Base-by-base conservation (phyloP, 2,888 invertebrate species). In the Melinaea menophilus region DNA sequence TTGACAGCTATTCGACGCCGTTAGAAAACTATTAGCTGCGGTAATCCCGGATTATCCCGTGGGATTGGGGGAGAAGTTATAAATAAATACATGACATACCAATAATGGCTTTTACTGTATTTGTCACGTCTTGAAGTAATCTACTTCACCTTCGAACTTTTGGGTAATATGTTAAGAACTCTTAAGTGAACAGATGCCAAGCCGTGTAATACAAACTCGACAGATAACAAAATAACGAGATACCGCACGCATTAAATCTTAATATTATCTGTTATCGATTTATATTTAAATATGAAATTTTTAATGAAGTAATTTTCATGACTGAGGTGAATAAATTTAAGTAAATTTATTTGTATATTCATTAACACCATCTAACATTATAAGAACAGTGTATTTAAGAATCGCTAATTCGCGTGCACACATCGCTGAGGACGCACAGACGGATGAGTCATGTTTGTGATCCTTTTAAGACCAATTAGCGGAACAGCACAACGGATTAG, bases 381-480 rank as follows among this genome's bases (percentile, higher is more conserved):
- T 56, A 11, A 45, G 41, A 56, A 56, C 45, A 45, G 56, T 41
- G 41, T 41, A 9, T 41, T 11, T 41, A 41, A 41, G 41, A 41
- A 41, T 9, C 41, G 41, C 41, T 41, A 41, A 41, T 41, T 41
- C 9, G 11, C 41, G 41, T 22, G 4, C 41, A 48, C 48, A 34
- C 34, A 55, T 41, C 9, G n/a, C 51, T 45, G 13, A 22, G 35
- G 55, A 47, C 41, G 45, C 33, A 54, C 35, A 51, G 34, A 31
- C 55, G 41, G 63, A 72, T 72, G 73, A 73, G 70, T 75, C 75
- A 66, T 72, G 72, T 81, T 78, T 75, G 76, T 74, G 72, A 78
- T 78, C 77, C 80, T 81, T 78, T 81, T 78, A 78, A 77, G 73
- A 60, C 55, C 74, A 77, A 79, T 83, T 81, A 81, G 78, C 80